These are phyloP conservation scores for Scaptomyza reducta DNA, from an alignment of 2,888 invertebrate genomes.

Conservation along the genomic window DNA sequence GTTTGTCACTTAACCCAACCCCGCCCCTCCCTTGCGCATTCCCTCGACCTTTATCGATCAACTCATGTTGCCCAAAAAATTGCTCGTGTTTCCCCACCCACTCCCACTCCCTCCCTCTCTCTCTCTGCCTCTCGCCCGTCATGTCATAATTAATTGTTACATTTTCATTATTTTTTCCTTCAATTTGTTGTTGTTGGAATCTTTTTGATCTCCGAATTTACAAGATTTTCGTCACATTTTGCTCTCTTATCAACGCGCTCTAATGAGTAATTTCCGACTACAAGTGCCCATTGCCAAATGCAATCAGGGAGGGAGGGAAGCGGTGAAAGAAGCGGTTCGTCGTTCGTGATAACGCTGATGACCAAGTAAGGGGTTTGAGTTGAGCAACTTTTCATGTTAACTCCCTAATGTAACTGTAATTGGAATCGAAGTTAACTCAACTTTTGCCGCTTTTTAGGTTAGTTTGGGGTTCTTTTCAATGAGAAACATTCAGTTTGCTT, in stretches of 20 bases:
- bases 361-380: too few relatives aligned
- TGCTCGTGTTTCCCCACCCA: slow-evolving; percentile 34
- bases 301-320: slow-evolving; percentile 9
- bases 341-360: background rate
- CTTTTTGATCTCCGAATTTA: slow-evolving; percentile 64
- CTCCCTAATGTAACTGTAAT: too few relatives aligned
- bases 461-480: too few relatives aligned
- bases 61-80: slow-evolving; percentile 55
- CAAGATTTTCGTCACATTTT: slow-evolving; percentile 68
- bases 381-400: too few relatives aligned
- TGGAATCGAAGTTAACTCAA: too few relatives aligned
- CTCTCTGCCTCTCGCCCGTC: background rate
- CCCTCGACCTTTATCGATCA: slow-evolving; percentile 48
- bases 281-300: slow-evolving; percentile 52
- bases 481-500: too few relatives aligned
- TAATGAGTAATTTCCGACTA: slow-evolving; percentile 72
- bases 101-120: background rate
- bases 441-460: too few relatives aligned
- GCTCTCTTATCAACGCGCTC: slow-evolving; percentile 9
- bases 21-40: background rate
- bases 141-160: slow-evolving; percentile 74
- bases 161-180: slow-evolving; percentile 64
- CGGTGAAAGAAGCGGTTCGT: background rate
- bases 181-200: slow-evolving; percentile 38
- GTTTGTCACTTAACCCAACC: background rate